Evolutionary conservation across 2,113 vertebrate species (phyloP), one percentile per base, ranked within the genome.

Genomic region (Ceyx cyanopectus): DNA sequence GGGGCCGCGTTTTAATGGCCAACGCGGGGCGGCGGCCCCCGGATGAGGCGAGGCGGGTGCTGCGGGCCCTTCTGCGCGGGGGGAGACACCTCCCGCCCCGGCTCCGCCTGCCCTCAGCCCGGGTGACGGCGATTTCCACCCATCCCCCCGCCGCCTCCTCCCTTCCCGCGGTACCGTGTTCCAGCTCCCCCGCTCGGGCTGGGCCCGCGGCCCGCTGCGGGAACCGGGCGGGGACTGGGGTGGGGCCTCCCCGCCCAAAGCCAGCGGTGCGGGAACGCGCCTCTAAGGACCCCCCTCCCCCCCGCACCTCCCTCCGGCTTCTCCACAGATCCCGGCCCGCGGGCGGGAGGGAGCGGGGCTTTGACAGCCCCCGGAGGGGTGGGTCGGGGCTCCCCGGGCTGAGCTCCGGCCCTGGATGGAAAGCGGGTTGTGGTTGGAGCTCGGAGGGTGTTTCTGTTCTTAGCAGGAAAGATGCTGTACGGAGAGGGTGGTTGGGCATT

Each of bases 181-280:
- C 9, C 57, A 12, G 84, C 58, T 69, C 41, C 68, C 57, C 74
- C 51, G 84, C 57, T 41, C 58, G 41, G 58, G 50, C 23, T 62
- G 70, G 70, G 78, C 61, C n/a, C 18, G 37, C 13, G 51, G 60
- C 30, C 48, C 37, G 62, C 72, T 40, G 68, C 58, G 23, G 61
- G 45, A 30, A 65, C 69, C 69, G 12, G 80, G 79, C 79, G 34
- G 74, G 56, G 54, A 30, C 81, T 77, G 94, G 92, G 92, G 94
- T 92, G 92, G 90, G 48, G 84, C 87, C 15, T 90, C 29, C 53
- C 88, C 58, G 57, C 67, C 53, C 60, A 57, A 41, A 57, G 76
- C 30, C 72, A 10, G 74, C 70, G 13, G 66, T 69, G 92, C 75
- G 82, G 81, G 69, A 40, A 53, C 62, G 85, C 79, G 0, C 56